These are phyloP conservation scores for Syrrhaptes paradoxus DNA, from an alignment of 2,113 vertebrate species.

Conservation along the genomic window DNA sequence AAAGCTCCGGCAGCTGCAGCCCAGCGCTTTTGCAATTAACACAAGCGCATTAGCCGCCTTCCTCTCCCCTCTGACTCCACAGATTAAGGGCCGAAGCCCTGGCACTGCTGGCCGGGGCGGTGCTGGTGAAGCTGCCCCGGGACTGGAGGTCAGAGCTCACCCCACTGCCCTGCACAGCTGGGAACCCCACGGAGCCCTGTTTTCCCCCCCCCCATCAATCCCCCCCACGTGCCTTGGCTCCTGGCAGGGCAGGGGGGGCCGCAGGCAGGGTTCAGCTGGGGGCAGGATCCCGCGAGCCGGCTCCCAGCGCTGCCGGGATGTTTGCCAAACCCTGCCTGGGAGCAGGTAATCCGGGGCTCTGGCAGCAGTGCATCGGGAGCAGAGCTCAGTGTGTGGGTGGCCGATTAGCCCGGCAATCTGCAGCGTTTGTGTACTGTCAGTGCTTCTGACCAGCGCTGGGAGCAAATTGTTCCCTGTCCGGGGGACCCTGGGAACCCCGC, in stretches of 20 bases:
- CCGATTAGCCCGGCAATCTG: not conserved
- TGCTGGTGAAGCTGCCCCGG: not conserved
- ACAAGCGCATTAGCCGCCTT: not conserved
- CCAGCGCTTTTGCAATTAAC: not conserved
- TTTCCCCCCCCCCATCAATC: accelerated
- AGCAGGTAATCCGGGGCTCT: not conserved
- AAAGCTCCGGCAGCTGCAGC: not conserved
- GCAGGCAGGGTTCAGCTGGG: not conserved
- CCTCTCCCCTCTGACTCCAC: not conserved
- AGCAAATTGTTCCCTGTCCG: not conserved
- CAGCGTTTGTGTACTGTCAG: accelerated
- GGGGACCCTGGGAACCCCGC: not conserved
- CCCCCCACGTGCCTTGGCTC: accelerated
- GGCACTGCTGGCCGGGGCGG: not conserved
- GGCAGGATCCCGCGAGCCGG: not conserved
- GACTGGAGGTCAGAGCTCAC: not conserved
- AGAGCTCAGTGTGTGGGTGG: not conserved
- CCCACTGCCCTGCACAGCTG: not conserved
- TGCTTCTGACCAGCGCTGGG: not conserved
- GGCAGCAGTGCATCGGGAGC: not conserved
- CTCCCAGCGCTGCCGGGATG: not conserved
- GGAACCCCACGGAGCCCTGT: not conserved
- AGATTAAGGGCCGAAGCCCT: not conserved
- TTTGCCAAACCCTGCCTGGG: not conserved
- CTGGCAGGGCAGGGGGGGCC: accelerated